Percentiles rank a stretch among this genome's conserved stretches.
Conservation (phyloP, 2,888 invertebrate species). For the Liopterus haemorrhoidalis region DNA sequence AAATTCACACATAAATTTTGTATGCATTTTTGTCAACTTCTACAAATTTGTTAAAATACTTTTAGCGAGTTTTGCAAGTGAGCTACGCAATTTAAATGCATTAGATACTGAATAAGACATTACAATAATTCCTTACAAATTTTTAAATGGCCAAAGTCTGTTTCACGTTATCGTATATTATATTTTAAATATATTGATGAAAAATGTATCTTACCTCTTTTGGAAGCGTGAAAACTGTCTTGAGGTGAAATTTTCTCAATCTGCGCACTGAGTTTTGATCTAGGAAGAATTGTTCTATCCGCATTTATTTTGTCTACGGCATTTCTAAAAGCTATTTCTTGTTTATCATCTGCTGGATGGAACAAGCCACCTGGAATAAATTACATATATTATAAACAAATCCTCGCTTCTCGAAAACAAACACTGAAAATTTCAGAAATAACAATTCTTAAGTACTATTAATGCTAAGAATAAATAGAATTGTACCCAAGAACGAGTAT, state of each 20-base stretch:
- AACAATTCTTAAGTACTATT: too few species aligned
- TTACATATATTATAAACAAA: conserved; percentile 25
- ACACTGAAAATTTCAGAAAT: conserved; percentile 9
- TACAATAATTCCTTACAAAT: too few species aligned
- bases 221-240: conserved; percentile 91
- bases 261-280: conserved; percentile 83
- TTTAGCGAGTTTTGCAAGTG: too few species aligned
- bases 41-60: too few species aligned
- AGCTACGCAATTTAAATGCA: not conserved
- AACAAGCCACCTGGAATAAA: conserved; percentile 72
- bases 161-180: too few species aligned
- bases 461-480: too few species aligned
- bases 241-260: conserved; percentile 84
- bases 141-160: too few species aligned
- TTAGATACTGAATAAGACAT: not conserved
- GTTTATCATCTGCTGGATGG: conserved; percentile 80
- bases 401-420: too few species aligned
- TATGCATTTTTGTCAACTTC: conserved; percentile 8
- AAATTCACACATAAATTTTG: too few species aligned
- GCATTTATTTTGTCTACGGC: conserved; percentile 87
- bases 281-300: conserved; percentile 71
- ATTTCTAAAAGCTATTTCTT: conserved; percentile 86
- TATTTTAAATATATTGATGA: not conserved
- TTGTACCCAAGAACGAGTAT: too few species aligned
- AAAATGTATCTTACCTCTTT: conserved; percentile 76